Conservation (phyloP, 2,888 invertebrate species). For the Panopea generosa region DNA sequence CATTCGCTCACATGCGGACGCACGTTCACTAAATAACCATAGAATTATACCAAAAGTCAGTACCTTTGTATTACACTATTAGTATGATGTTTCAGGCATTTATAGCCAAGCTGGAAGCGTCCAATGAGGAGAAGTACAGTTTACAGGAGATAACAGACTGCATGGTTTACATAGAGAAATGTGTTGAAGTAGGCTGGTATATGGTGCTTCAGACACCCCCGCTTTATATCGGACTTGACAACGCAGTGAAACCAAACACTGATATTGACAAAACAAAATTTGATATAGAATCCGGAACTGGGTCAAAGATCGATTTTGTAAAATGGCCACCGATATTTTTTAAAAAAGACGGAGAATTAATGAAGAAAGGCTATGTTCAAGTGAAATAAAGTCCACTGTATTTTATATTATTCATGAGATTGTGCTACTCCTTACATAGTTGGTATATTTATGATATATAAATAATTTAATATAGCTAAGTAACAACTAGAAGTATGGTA, state of each 20-base stretch:
- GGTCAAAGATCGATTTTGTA: slow-evolving; percentile 44
- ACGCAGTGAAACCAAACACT: slow-evolving; percentile 22
- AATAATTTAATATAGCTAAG: no score
- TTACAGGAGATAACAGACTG: slow-evolving; percentile 49
- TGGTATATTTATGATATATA: no score
- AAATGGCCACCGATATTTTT: slow-evolving; percentile 50
- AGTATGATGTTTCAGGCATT: no score
- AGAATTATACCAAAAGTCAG: no score
- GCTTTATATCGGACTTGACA: slow-evolving; percentile 30
- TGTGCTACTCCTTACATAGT: no score
- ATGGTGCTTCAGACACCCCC: slow-evolving; percentile 47
- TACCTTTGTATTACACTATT: no score
- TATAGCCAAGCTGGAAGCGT: slow-evolving; percentile 40
- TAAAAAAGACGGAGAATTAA: slow-evolving; percentile 20
- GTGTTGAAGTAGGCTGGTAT: slow-evolving; percentile 54
- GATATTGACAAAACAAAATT: slow-evolving; percentile 48
- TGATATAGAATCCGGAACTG: slow-evolving; percentile 38
- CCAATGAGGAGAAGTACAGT: slow-evolving; percentile 29
- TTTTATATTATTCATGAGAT: no score
- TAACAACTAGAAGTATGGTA: no score
- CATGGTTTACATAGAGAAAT: slow-evolving; percentile 52
- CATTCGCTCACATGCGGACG: no score
- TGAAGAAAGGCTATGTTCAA: slow-evolving; percentile 46
- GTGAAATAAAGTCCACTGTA: slow-evolving; percentile 31
- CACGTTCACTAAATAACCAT: no score